Percentiles rank a stretch among this genome's conserved stretches.
Conservation (phyloP, 2,113 vertebrate genomes). For the Natator depressus region DNA sequence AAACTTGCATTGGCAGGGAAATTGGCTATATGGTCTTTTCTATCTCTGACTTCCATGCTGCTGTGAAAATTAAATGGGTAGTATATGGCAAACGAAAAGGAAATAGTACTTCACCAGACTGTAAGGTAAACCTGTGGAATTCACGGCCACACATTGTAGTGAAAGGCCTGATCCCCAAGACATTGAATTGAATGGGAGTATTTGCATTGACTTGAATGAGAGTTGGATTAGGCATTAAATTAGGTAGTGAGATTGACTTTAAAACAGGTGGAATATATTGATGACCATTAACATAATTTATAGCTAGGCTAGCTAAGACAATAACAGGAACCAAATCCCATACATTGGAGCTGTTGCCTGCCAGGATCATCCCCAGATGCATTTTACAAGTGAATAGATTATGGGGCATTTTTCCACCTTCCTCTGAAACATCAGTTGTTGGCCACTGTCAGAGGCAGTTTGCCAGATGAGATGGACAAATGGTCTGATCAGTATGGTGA, state of each 20-base stretch:
- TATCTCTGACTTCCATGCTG: background rate
- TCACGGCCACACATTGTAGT: background rate
- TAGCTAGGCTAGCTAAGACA: slow-evolving; percentile 15
- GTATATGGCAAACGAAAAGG: accelerated
- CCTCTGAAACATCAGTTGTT: slow-evolving; percentile 18
- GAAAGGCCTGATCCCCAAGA: background rate
- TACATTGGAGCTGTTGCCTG: background rate
- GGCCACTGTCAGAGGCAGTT: slow-evolving; percentile 12
- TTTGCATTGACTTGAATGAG: background rate
- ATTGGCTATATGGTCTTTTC: background rate
- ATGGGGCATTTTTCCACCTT: slow-evolving; percentile 42
- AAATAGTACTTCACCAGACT: background rate
- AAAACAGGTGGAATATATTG: background rate
- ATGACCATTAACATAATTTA: background rate
- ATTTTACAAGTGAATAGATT: background rate
- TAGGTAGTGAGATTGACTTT: background rate
- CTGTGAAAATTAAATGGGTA: background rate
- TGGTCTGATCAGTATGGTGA: background rate
- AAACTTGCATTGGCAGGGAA: background rate
- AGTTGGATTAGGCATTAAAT: background rate
- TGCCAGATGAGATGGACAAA: slow-evolving; percentile 8
- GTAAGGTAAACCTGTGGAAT: background rate
- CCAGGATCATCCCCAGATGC: background rate
- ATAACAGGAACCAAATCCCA: background rate
- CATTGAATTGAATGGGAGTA: background rate